Base-by-base conservation (phyloP, 2,888 invertebrate genomes). In the Amphimallon solstitiale region DNA sequence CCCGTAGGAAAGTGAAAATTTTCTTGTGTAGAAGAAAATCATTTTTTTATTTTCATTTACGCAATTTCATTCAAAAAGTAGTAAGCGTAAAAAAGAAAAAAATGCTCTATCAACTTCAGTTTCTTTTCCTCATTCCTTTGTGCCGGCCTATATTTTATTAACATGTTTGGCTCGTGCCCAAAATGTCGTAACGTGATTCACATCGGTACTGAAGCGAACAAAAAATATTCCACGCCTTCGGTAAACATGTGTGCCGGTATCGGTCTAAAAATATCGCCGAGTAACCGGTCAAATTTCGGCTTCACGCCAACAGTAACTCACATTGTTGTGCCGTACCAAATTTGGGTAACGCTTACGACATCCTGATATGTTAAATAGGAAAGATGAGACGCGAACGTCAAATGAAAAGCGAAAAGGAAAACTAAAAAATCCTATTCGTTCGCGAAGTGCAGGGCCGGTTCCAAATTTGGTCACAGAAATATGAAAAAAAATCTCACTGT, bases 181-280 rank as follows among this genome's bases (percentile, higher is more conserved):
- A 74, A 15, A 35, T 71, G 70, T 69, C 73, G 73, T 75, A 76
- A 75, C 84, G 68, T 80, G 84, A 85, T 83, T 83, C 79, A 82
- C 83, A 85, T 83, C 85, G 85, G 84, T 85, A 81, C 78, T 65
- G 65, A 66, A 63, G 5, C 29, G 29, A 29, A 29, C 29, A 29
- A 29, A 29, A 29, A 29, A 29, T 29, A 29, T 29, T n/a, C 2
- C 5, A 5, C 9, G 29, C 5, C 1, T 29, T 2, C 29, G 23
- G 2, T 23, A 23, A 4, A 29, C 29, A 29, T 29, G 29, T 29
- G 29, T 29, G 29, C 29, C 29, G 29, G 29, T n/a, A n/a, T n/a
- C 29, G 29, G 29, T 72, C 73, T 74, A 71, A 72, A 68, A 72
- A 73, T 75, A 74, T 70, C 68, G 48, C 46, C 40, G 21, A 60